Conservation (phyloP, 2,113 vertebrate genomes). For the Solenodon paradoxus region DNA sequence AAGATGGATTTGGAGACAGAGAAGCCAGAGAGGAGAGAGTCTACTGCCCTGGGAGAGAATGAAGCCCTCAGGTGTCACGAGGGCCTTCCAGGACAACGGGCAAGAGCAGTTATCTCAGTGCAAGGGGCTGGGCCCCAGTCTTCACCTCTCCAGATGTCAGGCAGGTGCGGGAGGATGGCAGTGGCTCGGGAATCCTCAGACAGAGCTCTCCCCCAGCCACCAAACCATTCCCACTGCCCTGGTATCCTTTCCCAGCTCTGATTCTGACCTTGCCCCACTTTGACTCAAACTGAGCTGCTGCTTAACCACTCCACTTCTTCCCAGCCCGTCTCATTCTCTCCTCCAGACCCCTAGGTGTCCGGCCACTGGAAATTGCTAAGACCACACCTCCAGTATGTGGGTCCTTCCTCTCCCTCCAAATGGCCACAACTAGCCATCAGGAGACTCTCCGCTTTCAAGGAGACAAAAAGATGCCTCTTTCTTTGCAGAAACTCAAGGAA, state of each 20-base stretch:
- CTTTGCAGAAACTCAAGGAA: neutral
- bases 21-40: slow-evolving; percentile 29
- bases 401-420: neutral
- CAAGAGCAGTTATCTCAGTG: neutral
- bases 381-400: neutral
- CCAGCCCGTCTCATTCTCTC: neutral
- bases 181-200: neutral
- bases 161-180: neutral
- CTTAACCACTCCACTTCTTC: neutral
- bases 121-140: neutral
- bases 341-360: neutral
- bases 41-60: neutral
- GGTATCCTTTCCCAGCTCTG: neutral
- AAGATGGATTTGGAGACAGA: slow-evolving; percentile 79
- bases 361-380: neutral
- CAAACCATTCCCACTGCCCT: neutral
- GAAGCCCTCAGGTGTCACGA: neutral
- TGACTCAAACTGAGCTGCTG: neutral
- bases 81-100: neutral
- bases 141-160: neutral
- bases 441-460: neutral
- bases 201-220: neutral
- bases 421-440: neutral
- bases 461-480: neutral
- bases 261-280: neutral